Evolutionary conservation across 1,140 invertebrate genomes (phyloP).

Genomic region (Drosophila arizonae): DNA sequence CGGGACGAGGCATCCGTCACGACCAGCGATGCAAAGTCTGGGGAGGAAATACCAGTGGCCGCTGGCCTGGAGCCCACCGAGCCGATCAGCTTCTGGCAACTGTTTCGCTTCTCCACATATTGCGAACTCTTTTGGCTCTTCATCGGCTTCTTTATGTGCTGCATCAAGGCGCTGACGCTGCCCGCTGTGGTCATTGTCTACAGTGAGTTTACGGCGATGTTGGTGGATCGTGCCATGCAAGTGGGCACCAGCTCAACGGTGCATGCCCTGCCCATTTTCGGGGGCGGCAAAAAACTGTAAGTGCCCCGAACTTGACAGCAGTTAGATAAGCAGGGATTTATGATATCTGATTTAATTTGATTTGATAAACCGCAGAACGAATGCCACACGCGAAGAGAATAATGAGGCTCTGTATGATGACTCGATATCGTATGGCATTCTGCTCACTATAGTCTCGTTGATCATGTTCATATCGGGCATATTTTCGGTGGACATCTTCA

Average conservation of each 20-base stretch:
- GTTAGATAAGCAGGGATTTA: not conserved
- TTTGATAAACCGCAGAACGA: slow-evolving; percentile 71
- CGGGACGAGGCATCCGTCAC: slow-evolving; percentile 66
- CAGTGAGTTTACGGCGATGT: slow-evolving; percentile 87
- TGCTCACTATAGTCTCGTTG: slow-evolving; percentile 84
- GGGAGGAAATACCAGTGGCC: slow-evolving; percentile 55
- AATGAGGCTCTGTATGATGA: slow-evolving; percentile 86
- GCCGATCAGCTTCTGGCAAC: slow-evolving; percentile 66
- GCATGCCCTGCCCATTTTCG: slow-evolving; percentile 82
- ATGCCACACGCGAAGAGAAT: slow-evolving; percentile 85
- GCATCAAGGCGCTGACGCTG: slow-evolving; percentile 86
- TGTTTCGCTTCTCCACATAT: slow-evolving; percentile 86
- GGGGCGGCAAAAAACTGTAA: slow-evolving; percentile 84
- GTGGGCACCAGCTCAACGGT: slow-evolving; percentile 82
- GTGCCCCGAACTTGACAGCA: slow-evolving; percentile 57
- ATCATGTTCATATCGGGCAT: slow-evolving; percentile 87
- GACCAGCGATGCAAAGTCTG: slow-evolving; percentile 58
- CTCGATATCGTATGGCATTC: slow-evolving; percentile 86
- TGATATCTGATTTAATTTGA: not conserved
- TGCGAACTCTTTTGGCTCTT: slow-evolving; percentile 85
- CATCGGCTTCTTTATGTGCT: slow-evolving; percentile 85
- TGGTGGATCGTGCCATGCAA: slow-evolving; percentile 84
- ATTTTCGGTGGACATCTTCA: slow-evolving; percentile 87
- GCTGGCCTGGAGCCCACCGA: slow-evolving; percentile 63
- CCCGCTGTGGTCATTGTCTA: slow-evolving; percentile 89